Conservation (phyloP, 2,888 invertebrate species). For the Drepanosiphum platanoidis region DNA sequence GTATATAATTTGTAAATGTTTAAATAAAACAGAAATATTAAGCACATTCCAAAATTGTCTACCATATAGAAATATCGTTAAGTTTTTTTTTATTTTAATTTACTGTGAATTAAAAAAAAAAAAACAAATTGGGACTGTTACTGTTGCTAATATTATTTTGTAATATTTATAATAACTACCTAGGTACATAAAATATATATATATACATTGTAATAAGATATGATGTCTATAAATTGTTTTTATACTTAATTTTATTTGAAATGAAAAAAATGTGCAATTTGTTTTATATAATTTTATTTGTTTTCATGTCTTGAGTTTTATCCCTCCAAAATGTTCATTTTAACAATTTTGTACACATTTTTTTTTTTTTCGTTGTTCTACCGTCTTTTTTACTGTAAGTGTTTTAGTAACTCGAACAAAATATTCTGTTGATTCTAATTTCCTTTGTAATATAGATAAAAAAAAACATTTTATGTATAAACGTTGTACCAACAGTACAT, state of each 20-base stretch:
- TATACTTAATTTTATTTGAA: constrained; percentile 62
- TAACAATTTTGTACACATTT: constrained; percentile 52
- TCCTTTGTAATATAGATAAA: constrained; percentile 61
- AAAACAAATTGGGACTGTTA: constrained; percentile 58
- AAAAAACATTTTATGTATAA: constrained; percentile 61
- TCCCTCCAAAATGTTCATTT: constrained; percentile 59
- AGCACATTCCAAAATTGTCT: constrained; percentile 62
- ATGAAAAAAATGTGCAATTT: constrained; percentile 61
- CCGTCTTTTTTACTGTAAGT: constrained; percentile 58
- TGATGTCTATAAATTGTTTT: constrained; percentile 62
- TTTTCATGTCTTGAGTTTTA: constrained; percentile 60
- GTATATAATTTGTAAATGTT: constrained; percentile 58
- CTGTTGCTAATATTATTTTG: constrained; percentile 60
- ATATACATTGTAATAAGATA: constrained; percentile 55
- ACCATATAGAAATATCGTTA: constrained; percentile 58
- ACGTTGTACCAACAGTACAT: background rate
- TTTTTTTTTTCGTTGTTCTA: constrained; percentile 53
- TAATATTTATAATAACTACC: constrained; percentile 58
- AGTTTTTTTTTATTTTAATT: constrained; percentile 52
- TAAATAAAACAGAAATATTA: constrained; percentile 41
- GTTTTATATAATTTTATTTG: constrained; percentile 62
- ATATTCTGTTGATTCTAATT: constrained; percentile 61
- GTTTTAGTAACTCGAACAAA: constrained; percentile 59
- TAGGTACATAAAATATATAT: constrained; percentile 58
- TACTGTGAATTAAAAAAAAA: constrained; percentile 53